Base-by-base conservation (phyloP, 1,140 invertebrate genomes). In the Polypedilum vanderplanki region DNA sequence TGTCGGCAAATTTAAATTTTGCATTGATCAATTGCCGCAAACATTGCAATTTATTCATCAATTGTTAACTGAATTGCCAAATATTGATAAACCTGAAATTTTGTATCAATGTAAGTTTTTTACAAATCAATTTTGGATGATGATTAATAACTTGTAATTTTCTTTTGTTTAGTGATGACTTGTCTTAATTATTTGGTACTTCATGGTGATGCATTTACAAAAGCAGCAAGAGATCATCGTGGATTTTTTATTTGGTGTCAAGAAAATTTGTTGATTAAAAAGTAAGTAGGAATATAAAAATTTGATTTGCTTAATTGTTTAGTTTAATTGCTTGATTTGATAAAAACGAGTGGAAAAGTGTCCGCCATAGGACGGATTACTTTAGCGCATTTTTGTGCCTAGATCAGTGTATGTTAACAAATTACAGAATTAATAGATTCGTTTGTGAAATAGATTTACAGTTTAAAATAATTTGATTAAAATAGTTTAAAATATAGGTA, bases 161-260 rank as follows among this genome's bases (percentile, higher is more conserved):
- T 57, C 46, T 33, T 33, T 3, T 33, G 5, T 33, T 12, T n/a
- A 57, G 46, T 57, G 12, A 57, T 99, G 41, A 91, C 94, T 79
- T 97, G 95, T 79, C 84, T 99, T 1, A 94, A 97, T 82, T 90
- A 96, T 65, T 86, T 99, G 78, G 92, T 94, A 75, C 85, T 99
- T 1, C 94, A 99, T 81, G 95, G 94, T 3, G 97, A 99, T 83
- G 94, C 95, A 7, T 86, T 99, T 70, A 91, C 89, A 33, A 92
- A 91, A 78, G 93, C 95, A 0, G 88, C 93, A 0, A 90, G 91
- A 78, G 95, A 98, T 80, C 92, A 98, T 80, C 88, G 93, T 78
- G 95, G 95, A 73, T 99, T 98, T 85, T 90, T 99, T 75, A 95
- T 98, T 76, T 98, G 96, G 94, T 96, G 93, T 77, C 96, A 99